These are phyloP conservation scores for Triplophysa tibetana DNA, from an alignment of 2,113 vertebrate species.

Conservation along the genomic window DNA sequence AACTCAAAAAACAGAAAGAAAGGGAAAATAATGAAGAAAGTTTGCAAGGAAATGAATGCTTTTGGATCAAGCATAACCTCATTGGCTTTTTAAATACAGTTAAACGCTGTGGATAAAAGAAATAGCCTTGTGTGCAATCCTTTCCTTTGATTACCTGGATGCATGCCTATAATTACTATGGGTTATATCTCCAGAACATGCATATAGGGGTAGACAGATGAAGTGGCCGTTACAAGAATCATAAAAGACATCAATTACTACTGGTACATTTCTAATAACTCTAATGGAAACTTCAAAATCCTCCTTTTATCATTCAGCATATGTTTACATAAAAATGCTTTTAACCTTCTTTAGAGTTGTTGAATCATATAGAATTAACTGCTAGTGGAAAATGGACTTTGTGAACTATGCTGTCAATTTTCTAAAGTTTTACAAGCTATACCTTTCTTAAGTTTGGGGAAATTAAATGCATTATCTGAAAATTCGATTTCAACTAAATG, in stretches of 20 bases:
- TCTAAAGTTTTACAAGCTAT: too few relatives aligned
- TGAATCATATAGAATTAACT: not conserved
- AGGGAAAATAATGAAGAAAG: slow-evolving; percentile 8
- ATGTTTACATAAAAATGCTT: slow-evolving; percentile 9
- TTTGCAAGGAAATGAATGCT: not conserved
- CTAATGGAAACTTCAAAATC: slow-evolving; percentile 1
- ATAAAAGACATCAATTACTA: slow-evolving; percentile 22
- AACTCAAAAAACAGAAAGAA: not conserved
- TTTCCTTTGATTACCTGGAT: slow-evolving; percentile 33
- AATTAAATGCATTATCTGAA: too few relatives aligned
- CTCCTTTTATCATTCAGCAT: not conserved
- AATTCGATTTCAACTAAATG: too few relatives aligned
- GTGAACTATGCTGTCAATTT: too few relatives aligned
- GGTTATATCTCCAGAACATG: slow-evolving; percentile 32
- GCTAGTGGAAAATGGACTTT: not conserved
- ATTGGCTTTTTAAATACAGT: slow-evolving; percentile 15
- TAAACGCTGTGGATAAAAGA: slow-evolving; percentile 6
- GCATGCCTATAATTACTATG: slow-evolving; percentile 6
- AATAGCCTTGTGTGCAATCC: not conserved
- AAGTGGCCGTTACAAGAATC: slow-evolving; percentile 9
- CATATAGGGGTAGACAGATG: not conserved
- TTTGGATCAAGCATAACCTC: not conserved
- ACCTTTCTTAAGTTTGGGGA: too few relatives aligned
- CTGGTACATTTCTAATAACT: slow-evolving; percentile 25
- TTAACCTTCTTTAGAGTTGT: slow-evolving; percentile 20